phyloP scores from a whole-genome alignment of 1,140 invertebrate genomes.

The Palaemon carinicauda region DNA sequence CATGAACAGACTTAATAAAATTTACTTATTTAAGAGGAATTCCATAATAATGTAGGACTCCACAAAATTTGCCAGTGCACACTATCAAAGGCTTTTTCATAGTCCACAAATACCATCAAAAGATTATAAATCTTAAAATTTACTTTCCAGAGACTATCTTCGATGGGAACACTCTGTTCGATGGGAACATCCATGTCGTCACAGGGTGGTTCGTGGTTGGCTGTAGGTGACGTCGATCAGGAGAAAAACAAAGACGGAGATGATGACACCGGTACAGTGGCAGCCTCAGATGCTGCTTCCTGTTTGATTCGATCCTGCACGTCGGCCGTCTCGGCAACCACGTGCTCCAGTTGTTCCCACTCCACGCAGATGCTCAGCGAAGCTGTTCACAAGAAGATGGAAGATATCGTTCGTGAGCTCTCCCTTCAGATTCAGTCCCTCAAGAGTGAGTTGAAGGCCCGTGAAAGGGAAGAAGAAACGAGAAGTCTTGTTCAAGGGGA shows the following conservation, averaged over 20 bases:
- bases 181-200: neutral
- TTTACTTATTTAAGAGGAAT: no score
- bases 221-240: neutral
- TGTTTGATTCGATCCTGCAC: neutral
- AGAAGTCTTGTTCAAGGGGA: neutral
- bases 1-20: no score
- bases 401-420: conserved; percentile 23
- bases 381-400: conserved; percentile 31
- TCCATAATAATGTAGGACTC: no score
- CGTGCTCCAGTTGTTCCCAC: conserved; percentile 15
- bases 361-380: conserved; percentile 29
- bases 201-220: neutral
- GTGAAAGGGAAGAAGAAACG: neutral
- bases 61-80: no score
- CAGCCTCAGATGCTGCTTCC: neutral
- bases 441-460: conserved; percentile 17
- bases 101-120: no score
- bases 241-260: conserved; percentile 2
- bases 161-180: neutral
- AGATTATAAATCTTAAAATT: neutral
- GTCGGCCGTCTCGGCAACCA: neutral
- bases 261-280: neutral
- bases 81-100: no score
- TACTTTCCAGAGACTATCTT: neutral
- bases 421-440: conserved; percentile 27